Conservation (phyloP, 1,140 invertebrate genomes). For the Apis florea region DNA sequence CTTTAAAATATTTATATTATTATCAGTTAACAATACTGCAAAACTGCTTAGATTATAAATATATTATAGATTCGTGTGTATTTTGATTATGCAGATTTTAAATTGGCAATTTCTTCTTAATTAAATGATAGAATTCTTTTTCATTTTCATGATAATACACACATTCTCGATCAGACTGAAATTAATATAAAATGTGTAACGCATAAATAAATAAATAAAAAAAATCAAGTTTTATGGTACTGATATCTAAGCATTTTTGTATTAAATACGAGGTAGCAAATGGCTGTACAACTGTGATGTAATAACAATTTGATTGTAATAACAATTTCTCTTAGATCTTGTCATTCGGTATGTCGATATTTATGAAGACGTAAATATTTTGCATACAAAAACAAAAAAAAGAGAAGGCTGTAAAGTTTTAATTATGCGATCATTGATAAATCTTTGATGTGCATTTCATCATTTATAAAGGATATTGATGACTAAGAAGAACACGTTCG, state of each 20-base stretch:
- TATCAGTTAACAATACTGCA: constrained; percentile 33
- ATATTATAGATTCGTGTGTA: constrained; percentile 38
- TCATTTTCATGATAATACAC: neutral
- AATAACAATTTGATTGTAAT: constrained; percentile 5
- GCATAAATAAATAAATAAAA: neutral
- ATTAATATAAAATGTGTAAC: constrained; percentile 1
- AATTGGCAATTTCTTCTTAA: constrained; percentile 13
- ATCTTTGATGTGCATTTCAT: constrained; percentile 9
- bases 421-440: constrained; percentile 29
- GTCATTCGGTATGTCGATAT: constrained; percentile 45
- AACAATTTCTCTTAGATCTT: constrained; percentile 44
- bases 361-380: constrained; percentile 44
- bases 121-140: neutral
- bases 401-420: constrained; percentile 43
- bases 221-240: constrained; percentile 20
- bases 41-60: constrained; percentile 53
- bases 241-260: constrained; percentile 58
- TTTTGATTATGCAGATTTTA: constrained; percentile 12
- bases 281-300: constrained; percentile 59
- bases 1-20: constrained; percentile 41
- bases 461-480: neutral
- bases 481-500: neutral
- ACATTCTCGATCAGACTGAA: constrained; percentile 26
- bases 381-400: constrained; percentile 26
- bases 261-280: constrained; percentile 62